Evolutionary conservation across 2,113 vertebrate species (phyloP), one percentile per base, ranked within the genome.

Genomic region (Nematolebias whitei): DNA sequence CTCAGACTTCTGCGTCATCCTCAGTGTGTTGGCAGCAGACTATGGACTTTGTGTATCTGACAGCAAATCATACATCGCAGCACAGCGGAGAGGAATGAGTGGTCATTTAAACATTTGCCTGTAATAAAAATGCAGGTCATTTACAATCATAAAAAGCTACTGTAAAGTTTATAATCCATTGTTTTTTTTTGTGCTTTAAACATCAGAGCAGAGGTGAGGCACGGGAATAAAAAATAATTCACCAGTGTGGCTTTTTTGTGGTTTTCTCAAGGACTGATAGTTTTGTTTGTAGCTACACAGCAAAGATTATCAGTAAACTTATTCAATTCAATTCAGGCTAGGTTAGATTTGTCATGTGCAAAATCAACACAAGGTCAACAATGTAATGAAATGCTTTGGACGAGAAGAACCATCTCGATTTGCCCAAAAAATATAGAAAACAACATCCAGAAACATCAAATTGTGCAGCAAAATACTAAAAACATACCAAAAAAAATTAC

Each of bases 11-110:
- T 1, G 22, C 67, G 71, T 91, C 87, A 89, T 73, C 63, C 38
- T 57, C 64, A 52, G 78, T 82, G 85, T 73, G 90, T 89, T 91
- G 91, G 90, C 84, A 85, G 85, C 84, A 85, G 86, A 91, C 91
- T 91, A 78, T 91, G 88, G 88, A 91, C 91, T 93, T 90, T 91
- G 88, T 77, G 79, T 87, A 63, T 1, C 64, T 60, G 41, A 59
- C 61, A 59, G 67, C 48, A 32, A 54, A 71, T 83, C 69, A 66
- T 54, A 68, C 54, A 44, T 44, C 23, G 15, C 32, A 54, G 53
- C 12, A 3, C 57, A 26, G 51, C 9, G 43, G 39, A 83, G 55
- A 68, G 67, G 71, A 79, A 72, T 65, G 68, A 74, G 38, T 26
- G 3, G 72, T 67, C 23, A 74, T 79, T 83, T 74, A 60, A 82